A percentile compares a stretch with the other conserved stretches of the same genome.
phyloP scores from a whole-genome alignment of 2,888 invertebrate species.

The Alviniconcha strummeri region DNA sequence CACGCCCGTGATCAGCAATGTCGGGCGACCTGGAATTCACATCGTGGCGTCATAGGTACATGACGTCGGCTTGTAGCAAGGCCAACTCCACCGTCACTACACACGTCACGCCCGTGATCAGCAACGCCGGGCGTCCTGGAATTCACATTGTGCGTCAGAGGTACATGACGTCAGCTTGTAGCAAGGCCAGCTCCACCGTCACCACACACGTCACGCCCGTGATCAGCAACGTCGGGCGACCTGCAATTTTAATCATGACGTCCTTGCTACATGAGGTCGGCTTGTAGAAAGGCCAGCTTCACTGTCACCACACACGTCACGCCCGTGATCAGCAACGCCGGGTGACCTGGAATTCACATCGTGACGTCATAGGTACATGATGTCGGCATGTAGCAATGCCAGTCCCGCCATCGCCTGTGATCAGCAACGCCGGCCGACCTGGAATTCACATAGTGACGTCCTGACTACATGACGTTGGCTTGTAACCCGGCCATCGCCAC shows the following conservation, averaged over 20 bases:
- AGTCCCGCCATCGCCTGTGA: neutral
- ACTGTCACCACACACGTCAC: neutral
- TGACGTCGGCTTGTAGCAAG: too few species aligned
- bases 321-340: slow-evolving; percentile 10
- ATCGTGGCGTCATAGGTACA: too few species aligned
- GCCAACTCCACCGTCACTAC: too few species aligned
- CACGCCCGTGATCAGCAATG: too few species aligned
- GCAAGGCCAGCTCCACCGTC: neutral
- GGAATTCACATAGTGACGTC: too few species aligned
- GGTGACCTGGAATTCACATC: neutral
- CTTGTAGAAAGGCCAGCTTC: neutral
- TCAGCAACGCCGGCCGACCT: too few species aligned
- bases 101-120: too few species aligned
- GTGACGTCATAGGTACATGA: neutral
- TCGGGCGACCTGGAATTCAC: too few species aligned
- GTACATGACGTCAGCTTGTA: neutral
- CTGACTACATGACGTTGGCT: too few species aligned
- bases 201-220: neutral
- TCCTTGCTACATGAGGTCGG: neutral
- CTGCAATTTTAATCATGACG: neutral
- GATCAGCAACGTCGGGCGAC: slow-evolving; percentile 1
- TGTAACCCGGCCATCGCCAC: too few species aligned
- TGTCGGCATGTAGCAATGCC: neutral
- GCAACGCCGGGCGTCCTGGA: too few species aligned
- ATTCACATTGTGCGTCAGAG: too few species aligned